Evolutionary conservation across 2,113 vertebrate species (phyloP).

Genomic region (Platysteira castanea): DNA sequence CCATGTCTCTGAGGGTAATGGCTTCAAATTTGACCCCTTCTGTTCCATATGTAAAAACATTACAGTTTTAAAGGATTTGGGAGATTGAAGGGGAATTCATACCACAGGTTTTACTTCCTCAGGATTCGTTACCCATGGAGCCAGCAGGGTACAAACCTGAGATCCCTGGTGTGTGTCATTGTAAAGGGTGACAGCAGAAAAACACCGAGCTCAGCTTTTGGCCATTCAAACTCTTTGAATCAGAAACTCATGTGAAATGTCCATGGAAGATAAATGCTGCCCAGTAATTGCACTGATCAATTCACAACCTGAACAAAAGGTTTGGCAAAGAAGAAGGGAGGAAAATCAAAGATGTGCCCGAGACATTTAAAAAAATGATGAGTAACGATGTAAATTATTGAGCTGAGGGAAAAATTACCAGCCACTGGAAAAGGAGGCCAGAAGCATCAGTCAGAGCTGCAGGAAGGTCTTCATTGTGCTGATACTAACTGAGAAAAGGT

Average conservation of each 20-base stretch:
- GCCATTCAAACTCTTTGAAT: not conserved
- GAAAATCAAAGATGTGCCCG: accelerated
- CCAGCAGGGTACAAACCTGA: not conserved
- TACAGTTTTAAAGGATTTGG: not conserved
- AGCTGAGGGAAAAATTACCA: conserved; percentile 23
- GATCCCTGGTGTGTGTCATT: not conserved
- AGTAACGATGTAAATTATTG: not conserved
- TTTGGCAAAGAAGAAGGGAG: not conserved
- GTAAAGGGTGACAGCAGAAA: not conserved
- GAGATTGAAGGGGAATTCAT: not conserved
- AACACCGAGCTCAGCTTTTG: not conserved
- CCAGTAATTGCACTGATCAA: conserved; percentile 7
- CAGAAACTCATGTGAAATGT: not conserved
- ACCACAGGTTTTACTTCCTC: not conserved
- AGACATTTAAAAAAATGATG: conserved; percentile 15
- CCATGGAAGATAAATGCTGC: conserved; percentile 19
- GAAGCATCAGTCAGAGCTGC: not conserved
- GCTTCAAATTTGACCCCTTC: not conserved
- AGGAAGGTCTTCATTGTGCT: conserved; percentile 6
- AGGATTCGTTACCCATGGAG: not conserved
- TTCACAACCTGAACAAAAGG: conserved; percentile 21
- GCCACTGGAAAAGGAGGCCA: not conserved
- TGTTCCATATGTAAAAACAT: not conserved
- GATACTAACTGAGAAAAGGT: conserved; percentile 28
- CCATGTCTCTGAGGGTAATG: not conserved